Conservation (phyloP, 2,113 vertebrate genomes). For the Danionella cerebrum region DNA sequence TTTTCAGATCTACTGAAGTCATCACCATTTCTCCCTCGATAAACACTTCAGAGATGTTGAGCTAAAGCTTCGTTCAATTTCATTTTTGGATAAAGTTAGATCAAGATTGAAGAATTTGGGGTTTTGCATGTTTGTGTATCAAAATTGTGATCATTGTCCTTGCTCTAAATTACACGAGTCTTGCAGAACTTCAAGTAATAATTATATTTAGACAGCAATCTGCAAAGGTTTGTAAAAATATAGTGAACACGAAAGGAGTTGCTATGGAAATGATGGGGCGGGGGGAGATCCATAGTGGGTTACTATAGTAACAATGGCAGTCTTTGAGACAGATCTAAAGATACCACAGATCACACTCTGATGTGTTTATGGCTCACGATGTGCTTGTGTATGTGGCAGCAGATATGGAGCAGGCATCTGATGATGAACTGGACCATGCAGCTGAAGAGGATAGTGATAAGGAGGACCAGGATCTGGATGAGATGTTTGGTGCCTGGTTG, state of each 20-base stretch:
- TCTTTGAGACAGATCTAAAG: conserved; percentile 16
- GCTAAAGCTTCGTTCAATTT: no score
- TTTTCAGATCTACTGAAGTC: no score
- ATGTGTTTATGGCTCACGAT: background rate
- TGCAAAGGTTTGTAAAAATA: no score
- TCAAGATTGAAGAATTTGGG: no score
- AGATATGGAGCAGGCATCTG: conserved; percentile 89
- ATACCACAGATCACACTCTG: conserved; percentile 30
- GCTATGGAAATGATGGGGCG: background rate
- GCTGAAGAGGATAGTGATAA: conserved; percentile 97
- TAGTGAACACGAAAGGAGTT: background rate
- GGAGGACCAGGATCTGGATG: conserved; percentile 96
- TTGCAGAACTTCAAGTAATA: no score
- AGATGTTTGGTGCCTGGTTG: conserved; percentile 98
- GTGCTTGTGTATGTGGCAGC: conserved; percentile 53
- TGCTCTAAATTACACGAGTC: no score
- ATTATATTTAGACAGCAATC: no score
- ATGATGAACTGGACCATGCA: conserved; percentile 94
- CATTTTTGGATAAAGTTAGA: no score
- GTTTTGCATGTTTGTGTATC: no score
- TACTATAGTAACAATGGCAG: conserved; percentile 31
- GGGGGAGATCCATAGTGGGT: conserved; percentile 9
- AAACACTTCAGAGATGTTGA: no score
- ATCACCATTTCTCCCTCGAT: no score
- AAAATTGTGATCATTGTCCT: no score